Evolutionary conservation across 2,888 invertebrate genomes (phyloP).

Genomic region (Netelia virgata): DNA sequence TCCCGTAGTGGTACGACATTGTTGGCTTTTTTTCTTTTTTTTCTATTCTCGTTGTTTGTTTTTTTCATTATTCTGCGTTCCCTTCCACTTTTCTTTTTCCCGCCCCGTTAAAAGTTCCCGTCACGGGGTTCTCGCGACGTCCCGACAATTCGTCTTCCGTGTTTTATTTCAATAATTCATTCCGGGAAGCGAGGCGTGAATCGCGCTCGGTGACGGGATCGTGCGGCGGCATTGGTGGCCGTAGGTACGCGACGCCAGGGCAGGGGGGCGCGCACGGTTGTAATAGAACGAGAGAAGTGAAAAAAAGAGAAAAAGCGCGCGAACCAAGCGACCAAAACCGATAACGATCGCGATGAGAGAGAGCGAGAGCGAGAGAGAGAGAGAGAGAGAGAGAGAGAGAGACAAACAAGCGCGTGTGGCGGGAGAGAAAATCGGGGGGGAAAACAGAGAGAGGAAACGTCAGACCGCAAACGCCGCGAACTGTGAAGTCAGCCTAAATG

Average conservation of each 20-base stretch:
- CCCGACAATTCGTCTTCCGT: slow-evolving; percentile 60
- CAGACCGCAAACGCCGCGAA: slow-evolving; percentile 65
- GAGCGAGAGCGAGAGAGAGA: slow-evolving; percentile 13
- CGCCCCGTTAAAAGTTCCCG: slow-evolving; percentile 35
- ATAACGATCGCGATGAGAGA: slow-evolving; percentile 62
- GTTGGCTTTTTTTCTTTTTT: slow-evolving; percentile 1
- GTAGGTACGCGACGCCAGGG: slow-evolving; percentile 29
- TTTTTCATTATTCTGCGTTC: slow-evolving; percentile 18
- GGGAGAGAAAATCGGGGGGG: slow-evolving; percentile 3
- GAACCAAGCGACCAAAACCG: slow-evolving; percentile 65
- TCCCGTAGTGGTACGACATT: slow-evolving; percentile 1
- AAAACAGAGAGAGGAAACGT: slow-evolving; percentile 23
- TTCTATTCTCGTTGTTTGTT: slow-evolving; percentile 8
- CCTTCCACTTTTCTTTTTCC: slow-evolving; percentile 15
- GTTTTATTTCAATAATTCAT: slow-evolving; percentile 69
- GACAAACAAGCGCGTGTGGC: slow-evolving; percentile 20
- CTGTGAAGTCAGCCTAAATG: slow-evolving; percentile 69
- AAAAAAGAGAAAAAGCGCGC: slow-evolving; percentile 40
- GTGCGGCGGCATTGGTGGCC: slow-evolving; percentile 29
- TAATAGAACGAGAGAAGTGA: slow-evolving; percentile 18
- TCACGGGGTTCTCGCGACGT: slow-evolving; percentile 28
- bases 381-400: slow-evolving; percentile 28
- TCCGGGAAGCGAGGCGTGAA: slow-evolving; percentile 65
- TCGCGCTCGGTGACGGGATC: slow-evolving; percentile 43
- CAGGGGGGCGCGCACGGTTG: slow-evolving; percentile 29